phyloP scores from a whole-genome alignment of 1,140 invertebrate genomes.

The Zaprionus davidi region DNA sequence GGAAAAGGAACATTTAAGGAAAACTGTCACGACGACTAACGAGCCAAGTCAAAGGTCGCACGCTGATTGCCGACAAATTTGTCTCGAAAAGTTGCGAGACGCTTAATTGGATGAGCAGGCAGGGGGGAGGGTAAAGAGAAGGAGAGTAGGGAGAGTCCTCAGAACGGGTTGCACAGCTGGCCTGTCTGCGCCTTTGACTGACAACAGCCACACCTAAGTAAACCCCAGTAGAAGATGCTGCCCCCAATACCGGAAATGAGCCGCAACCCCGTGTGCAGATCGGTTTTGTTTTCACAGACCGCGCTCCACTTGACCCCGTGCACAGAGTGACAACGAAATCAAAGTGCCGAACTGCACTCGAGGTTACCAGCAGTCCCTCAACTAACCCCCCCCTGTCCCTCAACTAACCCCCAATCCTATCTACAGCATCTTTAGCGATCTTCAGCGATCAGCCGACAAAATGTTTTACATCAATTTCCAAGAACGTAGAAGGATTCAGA shows the following conservation, averaged over 20 bases:
- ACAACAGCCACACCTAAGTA: constrained; percentile 78
- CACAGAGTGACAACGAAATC: constrained; percentile 63
- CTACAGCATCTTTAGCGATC: not conserved
- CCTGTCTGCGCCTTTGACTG: constrained; percentile 73
- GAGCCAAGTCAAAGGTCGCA: constrained; percentile 78
- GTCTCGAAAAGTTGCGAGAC: constrained; percentile 66
- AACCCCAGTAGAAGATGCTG: constrained; percentile 47
- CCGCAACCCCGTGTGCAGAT: constrained; percentile 40
- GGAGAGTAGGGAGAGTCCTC: constrained; percentile 7
- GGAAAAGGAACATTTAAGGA: constrained; percentile 28
- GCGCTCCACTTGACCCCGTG: constrained; percentile 71
- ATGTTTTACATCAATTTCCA: constrained; percentile 76
- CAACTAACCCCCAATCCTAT: not conserved
- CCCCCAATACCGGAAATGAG: constrained; percentile 72
- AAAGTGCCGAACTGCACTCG: constrained; percentile 58
- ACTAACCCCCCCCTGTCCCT: no score
- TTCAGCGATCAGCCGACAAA: constrained; percentile 35
- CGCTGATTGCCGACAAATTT: constrained; percentile 68
- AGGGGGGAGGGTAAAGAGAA: not conserved
- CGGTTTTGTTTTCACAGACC: constrained; percentile 77
- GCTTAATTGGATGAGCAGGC: constrained; percentile 66
- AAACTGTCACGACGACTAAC: constrained; percentile 76
- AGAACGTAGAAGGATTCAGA: constrained; percentile 28
- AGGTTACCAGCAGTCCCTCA: no score
- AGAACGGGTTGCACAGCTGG: constrained; percentile 51